Evolutionary conservation across 2,797 vertebrate genomes (phyloP).

Genomic region (Schizopygopsis malacanthus): DNA sequence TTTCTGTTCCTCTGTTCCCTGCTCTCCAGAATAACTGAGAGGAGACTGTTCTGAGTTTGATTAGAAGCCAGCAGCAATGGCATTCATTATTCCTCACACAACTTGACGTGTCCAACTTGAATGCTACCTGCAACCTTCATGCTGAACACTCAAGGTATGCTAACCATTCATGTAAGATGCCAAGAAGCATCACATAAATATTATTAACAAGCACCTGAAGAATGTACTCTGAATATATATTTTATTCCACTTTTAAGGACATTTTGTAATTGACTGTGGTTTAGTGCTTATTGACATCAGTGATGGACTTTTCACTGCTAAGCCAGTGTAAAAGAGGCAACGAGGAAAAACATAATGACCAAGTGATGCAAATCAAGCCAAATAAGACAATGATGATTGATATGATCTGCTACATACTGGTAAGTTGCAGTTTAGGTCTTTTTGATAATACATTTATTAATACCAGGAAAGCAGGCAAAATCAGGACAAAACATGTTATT

Average conservation of each 20-base stretch:
- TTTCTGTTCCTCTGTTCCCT: conserved; percentile 42
- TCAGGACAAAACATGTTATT: neutral
- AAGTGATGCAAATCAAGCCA: neutral
- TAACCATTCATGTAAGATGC: neutral
- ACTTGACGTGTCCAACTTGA: neutral
- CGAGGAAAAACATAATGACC: conserved; percentile 18
- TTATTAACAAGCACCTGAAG: neutral
- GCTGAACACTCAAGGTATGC: neutral
- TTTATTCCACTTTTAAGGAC: neutral
- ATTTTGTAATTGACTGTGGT: neutral
- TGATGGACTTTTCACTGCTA: conserved; percentile 1
- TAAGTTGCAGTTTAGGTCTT: neutral
- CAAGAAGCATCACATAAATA: neutral
- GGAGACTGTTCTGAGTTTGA: conserved; percentile 1
- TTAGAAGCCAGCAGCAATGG: conserved; percentile 44
- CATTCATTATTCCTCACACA: conserved; percentile 56
- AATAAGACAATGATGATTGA: neutral
- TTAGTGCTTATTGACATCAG: neutral
- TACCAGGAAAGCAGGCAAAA: neutral
- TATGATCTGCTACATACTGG: neutral
- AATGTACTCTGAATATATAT: neutral
- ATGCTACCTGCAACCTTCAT: conserved; percentile 2
- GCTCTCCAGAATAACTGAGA: neutral
- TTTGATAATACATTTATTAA: neutral
- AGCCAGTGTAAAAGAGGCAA: conserved; percentile 21